Evolutionary conservation across 2,888 invertebrate genomes (phyloP), one percentile per base, ranked within the genome.

Genomic region (Mythimna vitellina): DNA sequence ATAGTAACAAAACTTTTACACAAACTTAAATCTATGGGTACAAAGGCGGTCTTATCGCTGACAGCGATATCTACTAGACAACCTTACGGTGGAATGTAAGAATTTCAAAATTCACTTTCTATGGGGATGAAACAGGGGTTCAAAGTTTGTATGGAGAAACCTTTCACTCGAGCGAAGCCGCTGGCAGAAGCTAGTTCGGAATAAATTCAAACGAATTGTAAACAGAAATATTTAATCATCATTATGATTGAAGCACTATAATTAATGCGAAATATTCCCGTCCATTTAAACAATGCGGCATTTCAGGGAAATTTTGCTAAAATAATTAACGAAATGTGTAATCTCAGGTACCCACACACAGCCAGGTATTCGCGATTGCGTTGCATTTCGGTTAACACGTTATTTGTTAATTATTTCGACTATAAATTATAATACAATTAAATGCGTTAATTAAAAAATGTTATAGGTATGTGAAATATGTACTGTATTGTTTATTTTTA

Each of bases 171-270:
- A n/a, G n/a, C n/a, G n/a, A n/a, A n/a, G n/a, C n/a, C n/a, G n/a
- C n/a, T n/a, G n/a, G n/a, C n/a, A n/a, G n/a, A n/a, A n/a, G n/a
- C n/a, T n/a, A n/a, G n/a, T 64, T 49, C 10, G 20, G 9, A 63
- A 64, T 46, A 5, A 32, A 54, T 22, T 14, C 51, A 42, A 54
- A 76, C 35, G 12, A 56, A 51, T 25, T 60, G 32, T 65, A 62
- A 8, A 76, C 46, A 71, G 29, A 51, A 71, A 46, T 60, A 60
- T 68, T 1, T 61, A 73, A 74, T 76, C 64, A 70, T 25, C 32
- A 35, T 32, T 42, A 76, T 65, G 42, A 76, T 56, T 65, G 61
- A 29, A 76, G 42, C 54, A 54, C 49, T 67, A 29, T 29, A 73
- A 64, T 77, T 56, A 77, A 66, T 60, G n/a, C 46, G 20, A 58